Base-by-base conservation (phyloP, 2,888 invertebrate genomes). In the Drosophila vallismaia region DNA sequence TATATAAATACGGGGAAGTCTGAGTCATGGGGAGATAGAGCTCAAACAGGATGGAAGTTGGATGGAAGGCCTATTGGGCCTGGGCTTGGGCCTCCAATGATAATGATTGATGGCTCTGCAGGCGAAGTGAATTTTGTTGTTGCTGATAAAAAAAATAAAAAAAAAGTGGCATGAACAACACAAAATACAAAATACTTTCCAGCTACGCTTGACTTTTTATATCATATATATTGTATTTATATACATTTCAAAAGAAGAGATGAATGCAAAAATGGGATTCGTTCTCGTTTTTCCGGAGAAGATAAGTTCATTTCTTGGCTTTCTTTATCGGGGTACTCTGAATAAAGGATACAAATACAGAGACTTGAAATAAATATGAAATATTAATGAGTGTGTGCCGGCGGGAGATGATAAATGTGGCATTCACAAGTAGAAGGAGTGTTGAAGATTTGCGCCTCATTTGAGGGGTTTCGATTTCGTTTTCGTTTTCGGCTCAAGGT, bases 41-140 rank as follows among this genome's bases (percentile, higher is more conserved):
- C 54, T 33, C 4, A 33, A 53, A 45, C 64, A 68, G 68, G 71
- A 68, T 51, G 62, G 59, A 50, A 53, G 44, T 28, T 33, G 45
- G 9, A 48, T 33, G 45, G 9, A 48, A 19, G 33, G 62, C 48
- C 62, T 49, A 40, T 24, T 10, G 36, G 40, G 36, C n/a, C 14
- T 38, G 7, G 14, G 14, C 4, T n/a, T 29, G 33, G 49, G 66
- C 42, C 33, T 56, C 66, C 38, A 57, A 67, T 64, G 73, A 62
- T 68, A 76, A 72, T 77, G 82, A 77, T 79, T 78, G 76, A 81
- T 77, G 76, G 66, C 64, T 45, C 71, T 50, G 57, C 40, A 48
- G 42, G 62, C 49, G 48, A 58, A 56, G 40, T 52, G 57, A 52
- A 60, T 58, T 31, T 38, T 66, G 57, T 40, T 70, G 38, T 38